Evolutionary conservation across 64 coral and sea anemone species (phyloP).

Genomic region (Actinia equina): DNA sequence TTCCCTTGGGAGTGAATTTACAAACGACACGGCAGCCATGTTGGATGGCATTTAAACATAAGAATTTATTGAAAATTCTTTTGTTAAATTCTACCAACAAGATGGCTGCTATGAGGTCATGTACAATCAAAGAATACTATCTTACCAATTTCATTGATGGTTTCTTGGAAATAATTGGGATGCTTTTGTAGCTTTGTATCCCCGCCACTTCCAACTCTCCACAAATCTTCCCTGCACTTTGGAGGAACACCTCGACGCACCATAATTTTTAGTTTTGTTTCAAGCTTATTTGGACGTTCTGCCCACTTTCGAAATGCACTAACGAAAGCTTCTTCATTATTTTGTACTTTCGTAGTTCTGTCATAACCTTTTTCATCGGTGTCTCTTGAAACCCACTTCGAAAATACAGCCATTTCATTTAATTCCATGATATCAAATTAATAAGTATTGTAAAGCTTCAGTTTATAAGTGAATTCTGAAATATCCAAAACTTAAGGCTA

Average conservation of each 20-base stretch:
- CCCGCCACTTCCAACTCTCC: slow-evolving; percentile 62
- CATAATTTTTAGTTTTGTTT: slow-evolving; percentile 50
- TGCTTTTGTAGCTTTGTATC: slow-evolving; percentile 27
- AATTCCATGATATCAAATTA: neutral
- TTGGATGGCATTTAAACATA: no score
- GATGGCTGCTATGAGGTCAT: no score
- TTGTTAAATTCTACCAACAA: no score
- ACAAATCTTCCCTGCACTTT: slow-evolving; percentile 39
- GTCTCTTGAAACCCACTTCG: neutral
- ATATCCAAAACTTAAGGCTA: no score
- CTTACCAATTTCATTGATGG: slow-evolving; percentile 76
- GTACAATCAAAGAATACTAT: no score
- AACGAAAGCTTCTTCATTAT: neutral
- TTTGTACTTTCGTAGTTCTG: neutral
- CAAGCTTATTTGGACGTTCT: neutral
- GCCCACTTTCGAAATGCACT: neutral
- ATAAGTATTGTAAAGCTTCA: no score
- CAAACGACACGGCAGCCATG: no score
- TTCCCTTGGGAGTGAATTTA: no score
- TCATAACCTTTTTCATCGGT: neutral
- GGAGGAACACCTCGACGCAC: slow-evolving; percentile 54
- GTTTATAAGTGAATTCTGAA: no score
- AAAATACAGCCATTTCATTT: neutral
- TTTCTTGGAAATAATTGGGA: slow-evolving; percentile 69
- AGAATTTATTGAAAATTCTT: no score